Evolutionary conservation across 2,113 vertebrate species (phyloP).

Genomic region (Parus major): DNA sequence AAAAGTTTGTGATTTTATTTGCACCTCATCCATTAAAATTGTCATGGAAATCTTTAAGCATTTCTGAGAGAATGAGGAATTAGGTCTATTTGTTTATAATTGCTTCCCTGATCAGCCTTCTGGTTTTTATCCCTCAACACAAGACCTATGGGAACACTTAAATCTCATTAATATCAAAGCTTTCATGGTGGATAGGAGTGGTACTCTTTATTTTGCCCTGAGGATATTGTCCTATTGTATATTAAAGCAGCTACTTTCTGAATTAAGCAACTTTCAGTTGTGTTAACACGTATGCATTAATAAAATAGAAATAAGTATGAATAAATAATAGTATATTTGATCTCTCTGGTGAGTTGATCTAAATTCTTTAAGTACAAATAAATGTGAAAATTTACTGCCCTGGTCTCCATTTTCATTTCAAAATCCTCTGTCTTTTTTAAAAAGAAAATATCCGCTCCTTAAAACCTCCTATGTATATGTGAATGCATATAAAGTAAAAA

Average conservation of each 20-base stretch:
- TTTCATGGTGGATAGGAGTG: neutral
- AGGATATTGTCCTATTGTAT: neutral
- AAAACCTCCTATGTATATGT: neutral
- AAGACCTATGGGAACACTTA: neutral
- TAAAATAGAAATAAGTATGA: neutral
- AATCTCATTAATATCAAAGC: neutral
- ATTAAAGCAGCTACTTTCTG: neutral
- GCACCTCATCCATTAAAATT: neutral
- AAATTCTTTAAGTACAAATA: neutral
- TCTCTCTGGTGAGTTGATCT: neutral
- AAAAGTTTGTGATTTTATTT: neutral
- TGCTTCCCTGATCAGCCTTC: neutral
- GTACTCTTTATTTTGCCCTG: neutral
- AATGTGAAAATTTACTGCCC: neutral
- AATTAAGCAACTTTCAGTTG: neutral
- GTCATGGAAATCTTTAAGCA: neutral
- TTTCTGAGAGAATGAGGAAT: neutral
- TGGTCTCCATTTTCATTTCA: neutral
- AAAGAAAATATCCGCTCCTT: neutral
- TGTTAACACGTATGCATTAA: neutral
- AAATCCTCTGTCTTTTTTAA: neutral
- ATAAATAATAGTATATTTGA: neutral
- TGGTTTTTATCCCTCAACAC: neutral
- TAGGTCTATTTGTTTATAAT: neutral
- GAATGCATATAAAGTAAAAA: neutral